Conservation (phyloP, 1,140 invertebrate species). For the Euwallacea fornicatus region DNA sequence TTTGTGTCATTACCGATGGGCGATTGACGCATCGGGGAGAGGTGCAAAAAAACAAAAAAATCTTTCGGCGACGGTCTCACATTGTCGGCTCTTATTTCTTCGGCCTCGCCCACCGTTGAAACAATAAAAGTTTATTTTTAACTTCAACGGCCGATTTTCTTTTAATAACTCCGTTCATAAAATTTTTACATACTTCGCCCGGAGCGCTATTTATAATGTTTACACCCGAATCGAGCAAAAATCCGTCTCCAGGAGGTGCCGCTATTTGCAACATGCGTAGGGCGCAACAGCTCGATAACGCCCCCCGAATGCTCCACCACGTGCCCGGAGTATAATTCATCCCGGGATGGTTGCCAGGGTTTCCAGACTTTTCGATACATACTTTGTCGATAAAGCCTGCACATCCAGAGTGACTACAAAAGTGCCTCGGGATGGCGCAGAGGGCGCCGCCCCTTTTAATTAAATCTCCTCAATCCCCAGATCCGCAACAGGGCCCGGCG, state of each 20-base stretch:
- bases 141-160: background rate
- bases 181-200: too few relatives aligned
- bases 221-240: too few relatives aligned
- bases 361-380: conserved; percentile 5
- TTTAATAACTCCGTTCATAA: too few relatives aligned
- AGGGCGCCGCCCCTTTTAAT: conserved; percentile 1
- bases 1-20: background rate
- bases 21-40: too few relatives aligned
- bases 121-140: conserved; percentile 3
- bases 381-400: background rate
- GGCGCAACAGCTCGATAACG: conserved; percentile 3
- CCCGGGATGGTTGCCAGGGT: conserved; percentile 3
- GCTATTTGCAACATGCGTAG: background rate
- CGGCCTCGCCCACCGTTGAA: background rate
- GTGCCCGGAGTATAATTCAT: background rate
- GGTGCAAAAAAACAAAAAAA: too few relatives aligned
- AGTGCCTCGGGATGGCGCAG: background rate
- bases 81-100: too few relatives aligned
- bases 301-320: background rate
- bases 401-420: conserved; percentile 1
- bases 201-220: too few relatives aligned
- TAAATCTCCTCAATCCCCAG: background rate
- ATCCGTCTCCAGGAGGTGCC: too few relatives aligned
- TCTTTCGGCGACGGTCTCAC: too few relatives aligned
- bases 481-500: background rate